A percentile compares a stretch with the other conserved stretches of the same genome.
Conservation (phyloP, 2,113 vertebrate species). For the Okapia johnstoni region DNA sequence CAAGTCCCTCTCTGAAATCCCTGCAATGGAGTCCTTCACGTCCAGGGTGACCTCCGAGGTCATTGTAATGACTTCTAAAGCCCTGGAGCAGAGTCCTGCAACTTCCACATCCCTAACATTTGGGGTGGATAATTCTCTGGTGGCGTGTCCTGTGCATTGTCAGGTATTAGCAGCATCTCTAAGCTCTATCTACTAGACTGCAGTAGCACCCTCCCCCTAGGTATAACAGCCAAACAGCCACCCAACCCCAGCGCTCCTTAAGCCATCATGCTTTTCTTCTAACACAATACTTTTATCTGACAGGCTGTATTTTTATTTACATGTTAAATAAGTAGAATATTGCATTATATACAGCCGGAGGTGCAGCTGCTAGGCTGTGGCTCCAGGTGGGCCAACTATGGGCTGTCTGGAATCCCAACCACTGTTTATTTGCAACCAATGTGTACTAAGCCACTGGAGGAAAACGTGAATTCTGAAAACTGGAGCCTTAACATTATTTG, state of each 20-base stretch:
- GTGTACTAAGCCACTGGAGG: neutral
- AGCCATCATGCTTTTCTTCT: neutral
- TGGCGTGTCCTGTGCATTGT: rapidly evolving
- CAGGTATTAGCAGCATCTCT: neutral
- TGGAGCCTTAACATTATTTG: rapidly evolving
- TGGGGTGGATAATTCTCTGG: neutral
- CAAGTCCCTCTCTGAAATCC: rapidly evolving
- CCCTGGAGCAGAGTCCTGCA: neutral
- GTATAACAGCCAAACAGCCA: neutral
- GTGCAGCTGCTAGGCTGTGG: neutral
- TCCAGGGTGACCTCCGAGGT: neutral
- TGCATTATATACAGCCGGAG: rapidly evolving
- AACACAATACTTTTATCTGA: neutral
- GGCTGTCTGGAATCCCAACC: neutral
- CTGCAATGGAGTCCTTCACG: no score
- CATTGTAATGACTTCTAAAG: neutral
- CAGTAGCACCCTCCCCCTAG: no score
- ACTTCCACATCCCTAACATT: rapidly evolving
- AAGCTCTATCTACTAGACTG: neutral
- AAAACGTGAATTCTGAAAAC: rapidly evolving
- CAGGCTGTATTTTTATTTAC: neutral
- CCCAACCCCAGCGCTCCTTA: no score
- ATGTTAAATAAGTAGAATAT: neutral
- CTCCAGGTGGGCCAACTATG: neutral
- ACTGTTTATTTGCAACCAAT: neutral